Evolutionary conservation across 2,888 invertebrate species (phyloP).

Genomic region (Epicampocera succincta): DNA sequence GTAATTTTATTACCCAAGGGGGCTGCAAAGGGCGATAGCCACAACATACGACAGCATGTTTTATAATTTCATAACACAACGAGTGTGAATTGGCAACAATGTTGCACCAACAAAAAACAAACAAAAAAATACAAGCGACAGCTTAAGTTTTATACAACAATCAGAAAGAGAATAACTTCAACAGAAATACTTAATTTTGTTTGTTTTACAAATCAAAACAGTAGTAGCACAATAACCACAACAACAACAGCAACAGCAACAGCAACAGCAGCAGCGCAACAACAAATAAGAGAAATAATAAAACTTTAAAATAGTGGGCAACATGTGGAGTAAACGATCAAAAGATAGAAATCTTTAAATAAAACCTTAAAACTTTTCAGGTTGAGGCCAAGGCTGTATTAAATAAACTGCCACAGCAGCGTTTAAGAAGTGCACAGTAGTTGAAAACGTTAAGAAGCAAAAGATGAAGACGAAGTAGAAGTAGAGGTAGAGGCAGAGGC

Average conservation of each 20-base stretch:
- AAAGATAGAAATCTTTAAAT: conserved; percentile 76
- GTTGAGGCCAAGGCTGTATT: conserved; percentile 60
- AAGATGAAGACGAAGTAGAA: conserved; percentile 16
- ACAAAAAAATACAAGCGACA: not conserved
- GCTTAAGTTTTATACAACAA: conserved; percentile 22
- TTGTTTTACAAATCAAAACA: conserved; percentile 41
- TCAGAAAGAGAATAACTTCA: conserved; percentile 1
- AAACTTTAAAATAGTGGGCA: conserved; percentile 62
- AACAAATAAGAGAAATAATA: conserved; percentile 25
- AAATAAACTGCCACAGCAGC: conserved; percentile 36
- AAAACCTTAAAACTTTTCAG: conserved; percentile 46
- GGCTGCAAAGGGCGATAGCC: not conserved
- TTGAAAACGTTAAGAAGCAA: conserved; percentile 63
- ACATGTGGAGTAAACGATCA: conserved; percentile 80
- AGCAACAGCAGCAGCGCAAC: conserved; percentile 25
- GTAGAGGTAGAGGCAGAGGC: conserved; percentile 36
- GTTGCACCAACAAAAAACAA: no score
- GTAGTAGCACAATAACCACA: conserved; percentile 18
- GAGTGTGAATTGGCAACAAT: conserved; percentile 54
- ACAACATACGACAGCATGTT: conserved; percentile 17
- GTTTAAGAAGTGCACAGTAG: conserved; percentile 29
- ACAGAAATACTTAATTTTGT: not conserved
- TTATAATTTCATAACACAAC: conserved; percentile 20
- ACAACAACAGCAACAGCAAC: not conserved
- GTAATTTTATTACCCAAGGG: conserved; percentile 3